A percentile compares a stretch with the other conserved stretches of the same genome.
Conservation (phyloP, 2,113 vertebrate genomes). For the Neolamprologus modestus region DNA sequence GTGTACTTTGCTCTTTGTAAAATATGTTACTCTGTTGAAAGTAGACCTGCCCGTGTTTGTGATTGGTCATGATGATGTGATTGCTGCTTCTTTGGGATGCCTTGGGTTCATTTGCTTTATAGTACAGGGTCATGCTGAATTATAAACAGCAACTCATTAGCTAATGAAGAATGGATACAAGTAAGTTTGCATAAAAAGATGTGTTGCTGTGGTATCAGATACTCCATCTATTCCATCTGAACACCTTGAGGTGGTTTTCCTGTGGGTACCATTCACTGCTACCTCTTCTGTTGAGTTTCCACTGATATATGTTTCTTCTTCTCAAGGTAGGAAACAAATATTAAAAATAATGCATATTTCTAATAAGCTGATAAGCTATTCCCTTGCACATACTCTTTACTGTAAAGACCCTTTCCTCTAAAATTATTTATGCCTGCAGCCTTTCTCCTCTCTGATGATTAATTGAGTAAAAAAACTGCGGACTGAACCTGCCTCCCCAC, state of each 20-base stretch:
- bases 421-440: constrained; percentile 23
- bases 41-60: not conserved
- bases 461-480: constrained; percentile 28
- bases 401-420: not conserved
- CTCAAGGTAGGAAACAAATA: not conserved
- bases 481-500: not conserved
- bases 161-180: not conserved
- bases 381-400: constrained; percentile 10
- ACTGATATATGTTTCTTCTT: constrained; percentile 2
- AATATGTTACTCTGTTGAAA: not conserved
- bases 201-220: not conserved
- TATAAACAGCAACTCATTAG: not conserved
- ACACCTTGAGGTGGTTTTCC: not conserved
- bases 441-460: constrained; percentile 1
- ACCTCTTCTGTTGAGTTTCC: not conserved
- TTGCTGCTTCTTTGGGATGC: not conserved
- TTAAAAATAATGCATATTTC: not conserved
- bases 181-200: not conserved
- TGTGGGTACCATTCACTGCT: not conserved
- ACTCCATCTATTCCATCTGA: not conserved
- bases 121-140: not conserved
- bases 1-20: not conserved
- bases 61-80: rapidly evolving
- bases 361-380: not conserved
- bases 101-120: not conserved